Conservation (phyloP, 2,888 invertebrate genomes). For the Stratiomys singularior region DNA sequence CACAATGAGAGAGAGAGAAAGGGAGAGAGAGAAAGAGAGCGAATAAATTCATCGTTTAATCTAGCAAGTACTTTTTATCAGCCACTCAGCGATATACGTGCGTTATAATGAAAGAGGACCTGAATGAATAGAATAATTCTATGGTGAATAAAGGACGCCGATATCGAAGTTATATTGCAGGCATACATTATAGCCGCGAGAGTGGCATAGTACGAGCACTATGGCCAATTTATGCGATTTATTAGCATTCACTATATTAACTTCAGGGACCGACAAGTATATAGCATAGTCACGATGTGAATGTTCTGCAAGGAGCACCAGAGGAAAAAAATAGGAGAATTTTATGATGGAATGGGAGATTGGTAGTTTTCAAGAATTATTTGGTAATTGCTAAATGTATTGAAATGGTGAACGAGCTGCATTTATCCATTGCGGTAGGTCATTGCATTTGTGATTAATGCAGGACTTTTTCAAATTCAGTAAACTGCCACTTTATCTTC, state of each 20-base stretch:
- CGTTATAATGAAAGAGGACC: slow-evolving; percentile 2
- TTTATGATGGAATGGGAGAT: too few species aligned
- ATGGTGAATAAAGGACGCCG: slow-evolving; percentile 24
- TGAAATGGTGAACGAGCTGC: too few species aligned
- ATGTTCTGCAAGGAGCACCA: background rate
- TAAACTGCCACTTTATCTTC: too few species aligned
- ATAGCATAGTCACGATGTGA: too few species aligned
- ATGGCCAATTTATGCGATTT: slow-evolving; percentile 35
- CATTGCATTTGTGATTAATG: too few species aligned
- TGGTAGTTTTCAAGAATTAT: too few species aligned
- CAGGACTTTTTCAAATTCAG: too few species aligned
- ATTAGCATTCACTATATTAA: slow-evolving; percentile 24
- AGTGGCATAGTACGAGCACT: slow-evolving; percentile 28
- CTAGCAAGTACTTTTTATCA: slow-evolving; percentile 10
- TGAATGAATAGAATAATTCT: slow-evolving; percentile 12
- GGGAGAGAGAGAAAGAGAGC: background rate
- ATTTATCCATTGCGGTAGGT: too few species aligned
- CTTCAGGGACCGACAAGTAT: background rate
- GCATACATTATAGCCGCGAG: slow-evolving; percentile 14
- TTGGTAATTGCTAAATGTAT: background rate
- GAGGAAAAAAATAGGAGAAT: too few species aligned
- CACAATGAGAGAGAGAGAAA: slow-evolving; percentile 1
- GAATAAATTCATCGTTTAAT: background rate
- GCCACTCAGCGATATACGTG: background rate
- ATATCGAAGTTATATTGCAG: background rate